Base-by-base conservation (phyloP, 2,888 invertebrate genomes). In the Brachylomia viminalis region DNA sequence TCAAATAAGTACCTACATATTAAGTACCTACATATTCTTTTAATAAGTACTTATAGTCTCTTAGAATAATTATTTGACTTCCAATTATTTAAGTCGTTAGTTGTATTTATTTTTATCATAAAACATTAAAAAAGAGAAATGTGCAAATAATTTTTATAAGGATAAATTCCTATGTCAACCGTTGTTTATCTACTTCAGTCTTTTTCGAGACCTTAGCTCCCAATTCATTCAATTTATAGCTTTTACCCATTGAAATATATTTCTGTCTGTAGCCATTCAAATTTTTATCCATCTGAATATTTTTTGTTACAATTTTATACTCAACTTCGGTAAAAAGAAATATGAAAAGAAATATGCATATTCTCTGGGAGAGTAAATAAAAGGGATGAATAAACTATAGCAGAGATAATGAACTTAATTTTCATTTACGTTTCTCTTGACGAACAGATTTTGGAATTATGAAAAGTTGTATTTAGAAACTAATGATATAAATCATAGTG, bases 331-430 rank as follows among this genome's bases (percentile, higher is more conserved):
- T n/a, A n/a, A n/a, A n/a, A n/a, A n/a, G 20, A 59, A 71, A 64
- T 71, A 23, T n/a, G n/a, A 33, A 66, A 75, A 42, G 47, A 76
- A 68, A 81, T 66, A 61, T 59, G 42, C 20, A 30, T 65, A 45
- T 68, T 52, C 65, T 54, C 68, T 1, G 10, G 49, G 59, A 6
- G 11, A 59, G 70, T 45, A 23, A 56, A 81, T 72, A 65, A 68
- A 65, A 69, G 58, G 42, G 15, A 67, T 75, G 72, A 76, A 76
- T 76, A 81, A 72, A 81, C 76, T 66, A 76, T 56, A 47, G 45
- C 30, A 17, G 30, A 27, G 62, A 33, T 69, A 65, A 76, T 72
- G 42, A 71, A 81, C 54, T 59, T 47, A 38, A 81, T 76, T 72
- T 59, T 65, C 49, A 59, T 65, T 59, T 17, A 45, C 8, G 33